Evolutionary conservation across 2,888 invertebrate genomes (phyloP), one percentile per base, ranked within the genome.

Genomic region (Lymantria monacha): DNA sequence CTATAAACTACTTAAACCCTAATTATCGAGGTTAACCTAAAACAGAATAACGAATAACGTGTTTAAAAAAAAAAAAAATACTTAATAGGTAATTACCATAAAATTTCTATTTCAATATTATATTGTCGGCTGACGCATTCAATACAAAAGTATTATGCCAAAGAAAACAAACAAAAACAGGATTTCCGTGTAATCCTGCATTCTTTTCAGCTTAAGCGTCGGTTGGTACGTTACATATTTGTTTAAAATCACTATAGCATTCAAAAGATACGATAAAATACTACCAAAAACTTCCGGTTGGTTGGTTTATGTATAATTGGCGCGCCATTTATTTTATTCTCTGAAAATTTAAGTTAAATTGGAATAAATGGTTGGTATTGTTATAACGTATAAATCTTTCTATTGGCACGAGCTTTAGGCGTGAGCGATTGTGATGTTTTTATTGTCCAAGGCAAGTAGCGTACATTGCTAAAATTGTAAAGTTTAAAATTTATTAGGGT

Each of bases 111-210:
- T 53, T 44, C 38, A 36, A 42, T 33, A 37, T n/a, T 46, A 46
- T 42, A 68, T 59, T 60, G 55, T 52, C 50, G 37, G 48, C 46
- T 42, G 37, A 49, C 58, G 44, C 66, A 53, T 62, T 59, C 64
- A 51, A 64, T 68, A 86, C 82, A 87, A 87, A 81, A 78, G 86
- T 78, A 79, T 85, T 81, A 85, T 64, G 62, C 56, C 61, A 83
- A 89, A 89, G 88, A 86, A 90, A 88, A 90, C 85, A 91, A 90
- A 90, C 89, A 91, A 90, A 87, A 88, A 90, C 88, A 87, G 84
- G 85, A 84, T 91, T 90, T 86, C 82, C 74, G 58, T 79, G 84
- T 89, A 90, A 90, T 88, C 86, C 82, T 74, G 81, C 62, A 81
- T 87, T 86, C 85, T 84, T 69, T 66, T 55, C 79, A 73, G 84